Percentiles rank a stretch among this genome's conserved stretches.
Conservation (phyloP, 2,888 invertebrate genomes). For the Nomada lathburiana region DNA sequence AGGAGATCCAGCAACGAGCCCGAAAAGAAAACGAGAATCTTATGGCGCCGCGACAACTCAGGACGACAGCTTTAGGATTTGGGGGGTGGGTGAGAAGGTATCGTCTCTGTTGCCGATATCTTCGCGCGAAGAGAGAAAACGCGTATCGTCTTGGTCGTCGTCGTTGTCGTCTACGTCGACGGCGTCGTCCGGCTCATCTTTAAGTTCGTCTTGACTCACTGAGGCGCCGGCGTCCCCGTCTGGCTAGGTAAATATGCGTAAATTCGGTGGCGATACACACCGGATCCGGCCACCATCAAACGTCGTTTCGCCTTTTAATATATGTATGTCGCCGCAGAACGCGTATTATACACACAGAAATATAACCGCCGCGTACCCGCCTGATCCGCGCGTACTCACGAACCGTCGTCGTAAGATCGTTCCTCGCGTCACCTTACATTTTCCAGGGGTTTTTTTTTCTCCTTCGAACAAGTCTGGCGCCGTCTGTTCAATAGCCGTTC, state of each 20-base stretch:
- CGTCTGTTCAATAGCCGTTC: conserved; percentile 30
- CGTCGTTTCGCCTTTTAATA: conserved; percentile 51
- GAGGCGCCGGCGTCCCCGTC: conserved; percentile 72
- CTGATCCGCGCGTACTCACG: not conserved
- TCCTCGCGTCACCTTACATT: conserved; percentile 38
- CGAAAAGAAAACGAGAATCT: conserved; percentile 51
- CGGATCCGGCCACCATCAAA: conserved; percentile 66
- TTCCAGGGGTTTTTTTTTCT: conserved; percentile 4
- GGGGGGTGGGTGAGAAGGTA: conserved; percentile 57
- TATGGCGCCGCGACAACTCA: conserved; percentile 59
- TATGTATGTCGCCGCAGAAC: conserved; percentile 1
- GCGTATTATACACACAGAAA: not conserved
- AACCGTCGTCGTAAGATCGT: conserved; percentile 1
- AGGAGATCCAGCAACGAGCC: conserved; percentile 13
- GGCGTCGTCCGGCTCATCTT: conserved; percentile 40
- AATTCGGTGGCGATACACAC: conserved; percentile 69
- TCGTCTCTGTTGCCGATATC: conserved; percentile 54
- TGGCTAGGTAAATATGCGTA: conserved; percentile 74
- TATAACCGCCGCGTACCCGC: not conserved
- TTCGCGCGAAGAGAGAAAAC: conserved; percentile 10
- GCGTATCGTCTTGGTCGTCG: conserved; percentile 8
- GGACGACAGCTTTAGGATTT: conserved; percentile 73
- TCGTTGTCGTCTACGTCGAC: conserved; percentile 25
- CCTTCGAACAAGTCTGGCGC: conserved; percentile 42
- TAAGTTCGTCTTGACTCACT: conserved; percentile 54